Evolutionary conservation across 2,113 vertebrate genomes (phyloP), one percentile per base, ranked within the genome.

Genomic region (Morone saxatilis): DNA sequence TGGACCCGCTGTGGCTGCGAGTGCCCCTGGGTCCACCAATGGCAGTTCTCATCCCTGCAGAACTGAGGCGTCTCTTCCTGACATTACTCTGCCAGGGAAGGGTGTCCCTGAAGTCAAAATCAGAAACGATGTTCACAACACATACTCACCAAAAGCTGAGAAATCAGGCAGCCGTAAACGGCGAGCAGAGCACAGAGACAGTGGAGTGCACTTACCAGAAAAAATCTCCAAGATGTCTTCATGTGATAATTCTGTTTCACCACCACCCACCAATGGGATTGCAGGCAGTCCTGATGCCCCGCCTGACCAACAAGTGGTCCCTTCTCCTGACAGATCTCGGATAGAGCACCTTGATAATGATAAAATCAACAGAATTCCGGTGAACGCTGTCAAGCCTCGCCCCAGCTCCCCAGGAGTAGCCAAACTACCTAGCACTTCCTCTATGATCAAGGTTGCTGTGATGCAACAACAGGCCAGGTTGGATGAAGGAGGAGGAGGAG

Each of bases 331-430:
- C 57, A 93, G 95, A 70, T 91, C 95, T 85, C 88, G 95, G 76
- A 77, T 96, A 45, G 98, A 99, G 61, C 96, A 94, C 65, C 90
- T 95, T 5, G 98, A 99, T 88, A 97, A 96, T 0, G 98, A 99
- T 82, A 97, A 97, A 94, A 96, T 96, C 76, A 95, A 38, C 63
- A 97, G 97, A 94, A 99, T 99, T 86, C 98, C 98, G 5, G 94
- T 99, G 60, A 98, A 99, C 0, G 97, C 98, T 43, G 98, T 99
- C 50, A 97, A 97, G 94, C 98, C 98, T 60, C 98, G 97, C 83
- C 97, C 98, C 85, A 98, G 96, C 95, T 97, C 97, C 71, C 98
- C 97, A 1, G 97, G 97, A 81, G 96, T 96, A 31, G 95, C 96
- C 91, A 97, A 97, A 92, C 93, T 96, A 61, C 96, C 97, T 1